Percentiles rank a stretch among this genome's conserved stretches.
Conservation (phyloP, 2,888 invertebrate genomes). For the Fabriciana adippe region DNA sequence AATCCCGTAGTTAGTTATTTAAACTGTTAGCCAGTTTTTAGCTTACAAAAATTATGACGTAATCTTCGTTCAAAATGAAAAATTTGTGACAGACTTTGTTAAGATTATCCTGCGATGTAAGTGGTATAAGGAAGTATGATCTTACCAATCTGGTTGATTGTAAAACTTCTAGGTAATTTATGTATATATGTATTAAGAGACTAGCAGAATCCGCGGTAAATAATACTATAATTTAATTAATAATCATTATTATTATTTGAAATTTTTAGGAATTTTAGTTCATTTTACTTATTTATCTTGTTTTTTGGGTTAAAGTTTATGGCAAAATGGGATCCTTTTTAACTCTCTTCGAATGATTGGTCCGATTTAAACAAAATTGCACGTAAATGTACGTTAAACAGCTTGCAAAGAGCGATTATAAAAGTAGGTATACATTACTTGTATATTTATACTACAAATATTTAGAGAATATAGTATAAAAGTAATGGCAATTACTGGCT, state of each 20-base stretch:
- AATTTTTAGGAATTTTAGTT: neutral
- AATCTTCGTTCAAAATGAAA: conserved; percentile 61
- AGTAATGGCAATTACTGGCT: too few relatives aligned
- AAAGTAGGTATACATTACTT: neutral
- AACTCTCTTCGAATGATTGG: conserved; percentile 3
- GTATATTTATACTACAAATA: too few relatives aligned
- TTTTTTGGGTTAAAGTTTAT: too few relatives aligned
- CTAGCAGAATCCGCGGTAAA: too few relatives aligned
- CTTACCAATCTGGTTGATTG: too few relatives aligned
- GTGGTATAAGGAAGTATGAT: too few relatives aligned
- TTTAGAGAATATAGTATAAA: too few relatives aligned
- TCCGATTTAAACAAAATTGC: conserved; percentile 3
- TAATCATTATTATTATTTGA: conserved; percentile 39
- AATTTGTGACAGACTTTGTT: conserved; percentile 47
- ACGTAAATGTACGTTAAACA: neutral
- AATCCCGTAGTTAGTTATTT: conserved; percentile 71
- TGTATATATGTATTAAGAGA: too few relatives aligned
- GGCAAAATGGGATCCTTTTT: conserved; percentile 1
- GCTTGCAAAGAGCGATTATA: neutral
- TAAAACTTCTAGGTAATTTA: too few relatives aligned
- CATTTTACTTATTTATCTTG: too few relatives aligned
- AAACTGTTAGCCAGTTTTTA: conserved; percentile 66
- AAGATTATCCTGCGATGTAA: too few relatives aligned
- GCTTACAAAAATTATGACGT: conserved; percentile 66
- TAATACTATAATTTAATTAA: too few relatives aligned